Evolutionary conservation across 1,140 invertebrate genomes (phyloP), one percentile per base, ranked within the genome.

Genomic region (Caenorhabditis tropicalis): DNA sequence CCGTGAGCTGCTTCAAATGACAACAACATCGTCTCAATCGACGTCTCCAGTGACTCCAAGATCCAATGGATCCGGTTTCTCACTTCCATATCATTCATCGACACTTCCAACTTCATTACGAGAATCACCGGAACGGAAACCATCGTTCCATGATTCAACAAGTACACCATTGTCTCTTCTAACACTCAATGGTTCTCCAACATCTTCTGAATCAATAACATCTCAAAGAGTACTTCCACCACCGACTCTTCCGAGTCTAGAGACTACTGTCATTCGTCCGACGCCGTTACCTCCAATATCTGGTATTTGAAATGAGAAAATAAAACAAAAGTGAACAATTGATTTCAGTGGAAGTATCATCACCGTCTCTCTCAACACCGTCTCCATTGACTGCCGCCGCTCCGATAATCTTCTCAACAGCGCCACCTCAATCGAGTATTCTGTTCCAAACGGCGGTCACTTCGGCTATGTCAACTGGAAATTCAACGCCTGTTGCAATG

Each of bases 361-460:
- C 48, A 36, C 70, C 80, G 24, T 70, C 81, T 29, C 46, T 80
- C 31, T 53, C 53, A 24, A 49, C 84, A 33, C 58, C 84, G 51
- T 79, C 84, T 16, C 56, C 81, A n/a, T 43, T 81, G 74, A 79
- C 85, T 19, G 65, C 81, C 82, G 81, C 27, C 80, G 58, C 58
- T 56, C 31, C 82, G n/a, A 51, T 81, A 58, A 53, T 48, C 43
- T 48, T 82, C 31, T 46, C 82, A 85, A 79, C 82, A 19, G 74
- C 60, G 58, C 24, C 82, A 19, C 58, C 74, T 46, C 46, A 48
- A 46, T 21, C 82, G 24, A 82, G 43, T 74, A 56, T 51, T 60
- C 43, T 83, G 82, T 58, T 79, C 85, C 39, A 48, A 58, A 86
- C 81, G n/a, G 56, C 81, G 31, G 56, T 81, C 60, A 48, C 85